Conservation (phyloP, 2,888 invertebrate genomes). For the Holacanthella duospinosa region DNA sequence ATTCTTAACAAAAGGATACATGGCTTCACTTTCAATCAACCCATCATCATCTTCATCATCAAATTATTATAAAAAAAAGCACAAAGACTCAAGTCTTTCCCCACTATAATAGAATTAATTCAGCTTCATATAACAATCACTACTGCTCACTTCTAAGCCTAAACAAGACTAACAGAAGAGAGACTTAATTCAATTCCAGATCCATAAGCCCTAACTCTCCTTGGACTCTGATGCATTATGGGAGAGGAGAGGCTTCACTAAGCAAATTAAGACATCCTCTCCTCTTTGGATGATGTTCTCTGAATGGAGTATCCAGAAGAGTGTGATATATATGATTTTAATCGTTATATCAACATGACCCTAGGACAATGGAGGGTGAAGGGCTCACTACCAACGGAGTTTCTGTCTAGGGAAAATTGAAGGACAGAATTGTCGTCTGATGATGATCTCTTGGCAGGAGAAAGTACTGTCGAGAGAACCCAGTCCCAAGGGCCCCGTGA, state of each 20-base stretch:
- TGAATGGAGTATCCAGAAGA: background rate
- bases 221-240: too few species aligned
- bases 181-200: background rate
- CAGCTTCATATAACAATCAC: slow-evolving; percentile 5
- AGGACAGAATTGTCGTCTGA: background rate
- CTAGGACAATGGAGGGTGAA: background rate
- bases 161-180: background rate
- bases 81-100: background rate
- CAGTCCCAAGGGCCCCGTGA: background rate
- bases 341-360: background rate
- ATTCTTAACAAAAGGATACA: too few species aligned
- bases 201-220: background rate
- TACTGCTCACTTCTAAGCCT: background rate
- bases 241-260: background rate
- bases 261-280: background rate
- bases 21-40: background rate
- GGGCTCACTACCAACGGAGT: background rate
- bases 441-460: background rate
- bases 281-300: too few species aligned
- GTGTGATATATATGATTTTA: background rate
- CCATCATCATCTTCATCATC: background rate
- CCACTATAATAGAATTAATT: background rate
- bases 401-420: background rate
- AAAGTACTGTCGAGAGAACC: background rate
- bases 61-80: background rate